Evolutionary conservation across 2,797 vertebrate genomes (phyloP).

Genomic region (Danio choprae): DNA sequence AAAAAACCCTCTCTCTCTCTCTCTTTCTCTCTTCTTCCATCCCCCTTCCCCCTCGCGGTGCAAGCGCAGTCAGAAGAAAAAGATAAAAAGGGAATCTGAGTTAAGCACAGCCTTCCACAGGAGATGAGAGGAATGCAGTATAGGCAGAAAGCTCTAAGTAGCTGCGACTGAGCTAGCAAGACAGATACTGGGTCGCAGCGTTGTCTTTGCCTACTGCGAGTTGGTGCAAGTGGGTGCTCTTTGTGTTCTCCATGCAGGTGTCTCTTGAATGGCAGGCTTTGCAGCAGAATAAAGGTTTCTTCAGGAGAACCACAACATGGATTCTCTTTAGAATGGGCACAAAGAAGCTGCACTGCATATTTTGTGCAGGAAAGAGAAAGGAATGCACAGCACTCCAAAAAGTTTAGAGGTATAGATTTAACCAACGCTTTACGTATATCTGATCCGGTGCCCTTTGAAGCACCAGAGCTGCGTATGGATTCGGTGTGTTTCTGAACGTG

Average conservation of each 20-base stretch:
- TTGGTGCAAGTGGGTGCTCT: slow-evolving; percentile 62
- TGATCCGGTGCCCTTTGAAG: slow-evolving; percentile 28
- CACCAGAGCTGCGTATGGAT: slow-evolving; percentile 19
- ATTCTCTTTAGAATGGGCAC: slow-evolving; percentile 60
- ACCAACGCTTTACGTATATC: not conserved
- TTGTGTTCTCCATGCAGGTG: slow-evolving; percentile 64
- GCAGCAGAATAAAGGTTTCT: slow-evolving; percentile 56
- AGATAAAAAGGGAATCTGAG: slow-evolving; percentile 69
- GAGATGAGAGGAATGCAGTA: slow-evolving; percentile 66
- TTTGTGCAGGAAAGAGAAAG: slow-evolving; percentile 20
- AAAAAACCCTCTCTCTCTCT: not conserved
- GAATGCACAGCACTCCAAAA: slow-evolving; percentile 2
- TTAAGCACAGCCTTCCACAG: slow-evolving; percentile 65
- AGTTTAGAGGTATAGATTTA: slow-evolving; percentile 11
- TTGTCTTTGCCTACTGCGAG: slow-evolving; percentile 60
- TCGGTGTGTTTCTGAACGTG: slow-evolving; percentile 19
- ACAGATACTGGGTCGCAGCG: slow-evolving; percentile 65
- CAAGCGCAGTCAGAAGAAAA: slow-evolving; percentile 67
- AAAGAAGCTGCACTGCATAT: slow-evolving; percentile 51
- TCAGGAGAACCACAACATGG: slow-evolving; percentile 58
- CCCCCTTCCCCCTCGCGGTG: slow-evolving; percentile 58
- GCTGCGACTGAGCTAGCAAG: slow-evolving; percentile 61
- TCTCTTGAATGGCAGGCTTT: slow-evolving; percentile 63
- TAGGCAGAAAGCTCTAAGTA: slow-evolving; percentile 64
- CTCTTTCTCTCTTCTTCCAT: slow-evolving; percentile 36